phyloP scores from a whole-genome alignment of 2,797 vertebrate species.

The Champsocephalus gunnari region DNA sequence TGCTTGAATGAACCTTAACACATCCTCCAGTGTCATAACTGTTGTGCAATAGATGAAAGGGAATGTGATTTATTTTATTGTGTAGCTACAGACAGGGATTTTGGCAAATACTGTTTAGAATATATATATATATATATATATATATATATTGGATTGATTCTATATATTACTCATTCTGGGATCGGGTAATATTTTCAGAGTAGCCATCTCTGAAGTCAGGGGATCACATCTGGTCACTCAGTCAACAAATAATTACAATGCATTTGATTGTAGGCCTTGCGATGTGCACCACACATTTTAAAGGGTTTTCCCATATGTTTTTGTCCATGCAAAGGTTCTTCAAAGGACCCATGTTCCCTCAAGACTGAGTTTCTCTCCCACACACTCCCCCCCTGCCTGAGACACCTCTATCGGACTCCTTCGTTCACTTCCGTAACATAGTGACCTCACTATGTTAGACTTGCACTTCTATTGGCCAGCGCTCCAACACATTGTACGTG shows the following conservation, averaged over 20 bases:
- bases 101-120: not conserved
- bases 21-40: not conserved
- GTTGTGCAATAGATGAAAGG: slow-evolving; percentile 11
- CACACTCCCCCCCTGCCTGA: too few relatives aligned
- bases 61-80: not conserved
- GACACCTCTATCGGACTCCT: too few relatives aligned
- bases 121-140: not conserved
- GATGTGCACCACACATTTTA: not conserved
- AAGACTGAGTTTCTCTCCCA: too few relatives aligned
- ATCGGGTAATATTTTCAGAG: slow-evolving; percentile 6
- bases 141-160: not conserved
- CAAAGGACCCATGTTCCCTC: too few relatives aligned
- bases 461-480: too few relatives aligned
- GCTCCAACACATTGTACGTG: too few relatives aligned
- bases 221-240: slow-evolving; percentile 28
- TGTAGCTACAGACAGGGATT: not conserved
- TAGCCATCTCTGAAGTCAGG: slow-evolving; percentile 42
- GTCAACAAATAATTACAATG: not conserved
- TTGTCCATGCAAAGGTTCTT: too few relatives aligned
- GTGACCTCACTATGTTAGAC: too few relatives aligned
- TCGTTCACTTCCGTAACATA: too few relatives aligned
- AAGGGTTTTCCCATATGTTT: not conserved
- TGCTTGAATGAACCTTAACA: not conserved
- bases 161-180: not conserved
- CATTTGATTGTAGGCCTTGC: not conserved